Evolutionary conservation across 2,113 vertebrate genomes (phyloP).

Genomic region (Recurvirostra avosetta): DNA sequence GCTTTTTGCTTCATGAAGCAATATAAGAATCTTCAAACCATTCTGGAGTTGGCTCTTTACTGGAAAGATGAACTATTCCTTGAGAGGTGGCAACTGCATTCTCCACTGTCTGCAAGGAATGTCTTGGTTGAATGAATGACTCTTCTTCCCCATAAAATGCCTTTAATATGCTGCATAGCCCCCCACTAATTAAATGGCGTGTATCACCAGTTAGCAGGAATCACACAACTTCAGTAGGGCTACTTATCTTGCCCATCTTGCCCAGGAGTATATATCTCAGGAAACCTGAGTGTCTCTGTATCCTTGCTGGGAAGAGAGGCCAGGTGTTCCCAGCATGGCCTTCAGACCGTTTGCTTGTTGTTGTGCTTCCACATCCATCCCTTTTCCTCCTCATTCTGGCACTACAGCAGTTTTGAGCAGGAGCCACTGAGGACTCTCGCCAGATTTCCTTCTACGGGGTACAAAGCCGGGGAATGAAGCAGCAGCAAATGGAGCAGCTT

Average conservation of each 20-base stretch:
- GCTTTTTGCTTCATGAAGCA: not conserved
- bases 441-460: slow-evolving; percentile 23
- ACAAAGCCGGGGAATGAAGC: not conserved
- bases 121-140: not conserved
- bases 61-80: slow-evolving; percentile 23
- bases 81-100: slow-evolving; percentile 8
- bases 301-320: not conserved
- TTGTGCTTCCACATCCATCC: not conserved
- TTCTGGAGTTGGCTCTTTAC: not conserved
- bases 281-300: not conserved
- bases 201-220: not conserved
- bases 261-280: not conserved
- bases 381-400: slow-evolving; percentile 20
- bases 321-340: not conserved
- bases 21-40: not conserved
- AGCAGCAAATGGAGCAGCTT: not conserved
- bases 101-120: not conserved
- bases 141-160: not conserved
- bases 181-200: not conserved
- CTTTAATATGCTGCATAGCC: not conserved
- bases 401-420: slow-evolving; percentile 13
- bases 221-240: not conserved
- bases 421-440: not conserved
- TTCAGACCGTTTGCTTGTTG: not conserved
- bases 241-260: not conserved